Evolutionary conservation across 1,140 invertebrate genomes (phyloP).

Genomic region (Drosophila arizonae): DNA sequence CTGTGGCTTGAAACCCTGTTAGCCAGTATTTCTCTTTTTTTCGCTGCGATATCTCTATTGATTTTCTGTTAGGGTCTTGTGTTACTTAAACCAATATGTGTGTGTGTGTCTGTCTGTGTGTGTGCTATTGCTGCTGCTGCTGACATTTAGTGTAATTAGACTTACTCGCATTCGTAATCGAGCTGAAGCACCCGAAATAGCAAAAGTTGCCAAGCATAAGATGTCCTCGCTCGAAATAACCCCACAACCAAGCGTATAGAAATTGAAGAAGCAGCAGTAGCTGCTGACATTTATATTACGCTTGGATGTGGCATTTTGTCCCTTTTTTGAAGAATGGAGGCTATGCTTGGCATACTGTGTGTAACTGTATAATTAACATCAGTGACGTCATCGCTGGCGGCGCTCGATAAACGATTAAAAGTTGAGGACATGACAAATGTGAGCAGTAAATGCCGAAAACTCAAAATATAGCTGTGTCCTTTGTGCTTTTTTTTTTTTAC

Average conservation of each 20-base stretch:
- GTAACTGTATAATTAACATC: constrained; percentile 56
- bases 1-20: constrained; percentile 22
- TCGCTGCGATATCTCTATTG: constrained; percentile 55
- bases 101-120: constrained; percentile 21
- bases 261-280: background rate
- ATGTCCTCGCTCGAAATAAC: constrained; percentile 15
- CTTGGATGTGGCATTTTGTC: constrained; percentile 23
- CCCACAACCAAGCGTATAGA: background rate
- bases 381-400: constrained; percentile 60
- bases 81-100: constrained; percentile 31
- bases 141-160: constrained; percentile 54
- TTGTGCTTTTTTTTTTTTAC: constrained; percentile 21
- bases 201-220: background rate
- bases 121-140: background rate
- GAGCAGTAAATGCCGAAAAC: constrained; percentile 25
- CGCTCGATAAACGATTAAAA: constrained; percentile 64
- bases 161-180: constrained; percentile 29
- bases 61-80: constrained; percentile 56
- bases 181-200: constrained; percentile 45
- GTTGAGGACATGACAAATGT: constrained; percentile 18
- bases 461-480: constrained; percentile 41
- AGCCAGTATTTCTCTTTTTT: constrained; percentile 35
- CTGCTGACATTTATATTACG: constrained; percentile 39
- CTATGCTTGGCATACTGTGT: constrained; percentile 31
- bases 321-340: constrained; percentile 3